Evolutionary conservation across 2,113 vertebrate genomes (phyloP).

Genomic region (Loxodonta africana): DNA sequence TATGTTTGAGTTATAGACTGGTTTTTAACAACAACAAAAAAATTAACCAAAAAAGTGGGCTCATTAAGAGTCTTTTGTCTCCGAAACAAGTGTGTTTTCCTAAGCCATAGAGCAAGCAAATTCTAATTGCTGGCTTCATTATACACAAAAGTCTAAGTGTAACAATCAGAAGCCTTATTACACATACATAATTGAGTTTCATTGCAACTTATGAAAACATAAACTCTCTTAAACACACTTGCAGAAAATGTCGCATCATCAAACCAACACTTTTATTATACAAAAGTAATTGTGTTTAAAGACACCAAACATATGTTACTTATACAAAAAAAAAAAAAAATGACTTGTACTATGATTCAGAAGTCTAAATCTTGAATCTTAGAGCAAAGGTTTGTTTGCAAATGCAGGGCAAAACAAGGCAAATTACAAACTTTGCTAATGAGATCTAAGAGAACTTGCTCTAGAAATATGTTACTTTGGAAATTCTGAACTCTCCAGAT

Average conservation of each 20-base stretch:
- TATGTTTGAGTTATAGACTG: constrained; percentile 89
- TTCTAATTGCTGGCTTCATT: constrained; percentile 92
- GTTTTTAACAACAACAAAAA: constrained; percentile 80
- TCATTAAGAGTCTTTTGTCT: constrained; percentile 91
- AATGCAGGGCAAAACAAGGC: constrained; percentile 58
- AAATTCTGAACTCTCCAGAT: constrained; percentile 56
- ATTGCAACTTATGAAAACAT: constrained; percentile 92
- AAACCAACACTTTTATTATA: constrained; percentile 91
- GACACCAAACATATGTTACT: constrained; percentile 89
- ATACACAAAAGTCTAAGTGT: constrained; percentile 90
- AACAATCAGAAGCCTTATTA: constrained; percentile 93
- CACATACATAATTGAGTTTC: constrained; percentile 92
- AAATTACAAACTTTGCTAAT: constrained; percentile 82
- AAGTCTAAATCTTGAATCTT: constrained; percentile 80
- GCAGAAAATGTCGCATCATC: constrained; percentile 90
- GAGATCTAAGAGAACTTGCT: constrained; percentile 67
- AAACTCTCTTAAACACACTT: constrained; percentile 92
- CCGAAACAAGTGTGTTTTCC: constrained; percentile 89
- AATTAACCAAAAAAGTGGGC: constrained; percentile 82
- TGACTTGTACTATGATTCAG: constrained; percentile 82
- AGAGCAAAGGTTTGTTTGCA: constrained; percentile 74
- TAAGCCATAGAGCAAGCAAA: constrained; percentile 90
- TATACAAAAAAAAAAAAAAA: constrained; percentile 80
- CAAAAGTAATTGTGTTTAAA: constrained; percentile 92
- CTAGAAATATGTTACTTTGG: constrained; percentile 35